phyloP scores from a whole-genome alignment of 1,140 invertebrate genomes.

The Choristoneura fumiferana region DNA sequence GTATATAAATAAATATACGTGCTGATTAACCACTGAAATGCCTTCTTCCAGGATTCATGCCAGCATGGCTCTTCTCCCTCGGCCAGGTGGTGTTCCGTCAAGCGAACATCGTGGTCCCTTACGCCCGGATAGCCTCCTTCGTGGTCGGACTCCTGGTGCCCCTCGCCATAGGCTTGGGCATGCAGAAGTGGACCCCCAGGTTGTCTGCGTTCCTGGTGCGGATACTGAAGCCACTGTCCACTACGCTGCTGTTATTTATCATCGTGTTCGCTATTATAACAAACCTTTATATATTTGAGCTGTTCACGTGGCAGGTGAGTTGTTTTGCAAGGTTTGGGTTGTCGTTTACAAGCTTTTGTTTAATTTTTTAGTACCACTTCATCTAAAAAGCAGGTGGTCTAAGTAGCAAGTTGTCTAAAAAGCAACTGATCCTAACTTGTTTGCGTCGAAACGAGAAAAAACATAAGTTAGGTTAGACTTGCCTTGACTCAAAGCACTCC shows the following conservation, averaged over 20 bases:
- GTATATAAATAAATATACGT: too few relatives aligned
- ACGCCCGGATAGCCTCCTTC: conserved; percentile 86
- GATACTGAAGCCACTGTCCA: conserved; percentile 92
- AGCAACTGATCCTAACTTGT: too few relatives aligned
- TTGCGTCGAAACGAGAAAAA: too few relatives aligned
- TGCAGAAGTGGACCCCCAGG: conserved; percentile 84
- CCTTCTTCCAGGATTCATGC: conserved; percentile 91
- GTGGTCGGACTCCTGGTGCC: conserved; percentile 91
- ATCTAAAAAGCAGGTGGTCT: too few relatives aligned
- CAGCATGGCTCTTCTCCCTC: conserved; percentile 96
- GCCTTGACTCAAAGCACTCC: too few relatives aligned
- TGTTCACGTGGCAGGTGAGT: conserved; percentile 92
- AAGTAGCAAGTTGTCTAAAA: too few relatives aligned
- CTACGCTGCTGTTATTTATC: conserved; percentile 91
- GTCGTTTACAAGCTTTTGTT: too few relatives aligned
- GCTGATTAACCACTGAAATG: too few relatives aligned
- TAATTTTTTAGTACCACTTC: too few relatives aligned
- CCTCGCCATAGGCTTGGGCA: conserved; percentile 87
- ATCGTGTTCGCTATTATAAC: conserved; percentile 94
- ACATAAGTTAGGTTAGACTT: too few relatives aligned
- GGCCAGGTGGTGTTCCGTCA: conserved; percentile 88
- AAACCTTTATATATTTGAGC: conserved; percentile 94
- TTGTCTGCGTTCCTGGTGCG: conserved; percentile 85
- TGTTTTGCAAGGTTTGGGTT: conserved; percentile 5
- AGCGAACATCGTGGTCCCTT: conserved; percentile 88